These are phyloP conservation scores for Drosophila suboccidentalis DNA, from an alignment of 2,888 invertebrate species.

Conservation along the genomic window DNA sequence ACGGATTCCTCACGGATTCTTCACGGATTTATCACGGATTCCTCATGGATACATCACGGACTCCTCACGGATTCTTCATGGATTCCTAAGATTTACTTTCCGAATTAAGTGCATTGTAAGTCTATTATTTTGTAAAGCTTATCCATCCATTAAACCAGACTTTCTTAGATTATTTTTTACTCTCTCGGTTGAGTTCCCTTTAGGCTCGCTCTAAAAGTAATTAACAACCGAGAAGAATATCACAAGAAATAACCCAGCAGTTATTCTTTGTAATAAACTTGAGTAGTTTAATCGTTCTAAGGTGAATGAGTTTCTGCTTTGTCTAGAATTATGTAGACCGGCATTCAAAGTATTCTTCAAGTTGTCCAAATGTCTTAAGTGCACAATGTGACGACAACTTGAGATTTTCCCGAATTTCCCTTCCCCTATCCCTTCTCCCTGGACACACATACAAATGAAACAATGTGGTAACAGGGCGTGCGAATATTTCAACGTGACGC, in stretches of 20 bases:
- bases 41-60: no score
- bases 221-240: neutral
- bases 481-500: conserved; percentile 66
- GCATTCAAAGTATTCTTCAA: conserved; percentile 42
- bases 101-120: neutral
- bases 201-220: neutral
- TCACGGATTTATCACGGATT: no score
- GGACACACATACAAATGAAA: conserved; percentile 17
- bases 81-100: neutral
- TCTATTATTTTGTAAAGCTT: no score
- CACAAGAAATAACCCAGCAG: neutral
- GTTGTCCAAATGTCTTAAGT: conserved; percentile 62
- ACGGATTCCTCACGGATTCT: no score
- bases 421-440: neutral
- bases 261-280: conserved; percentile 5
- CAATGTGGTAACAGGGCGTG: conserved; percentile 57
- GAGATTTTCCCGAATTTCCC: neutral
- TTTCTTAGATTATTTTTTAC: neutral
- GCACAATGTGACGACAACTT: conserved; percentile 36
- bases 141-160: no score
- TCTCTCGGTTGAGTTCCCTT: neutral
- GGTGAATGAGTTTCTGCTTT: neutral
- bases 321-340: conserved; percentile 39
- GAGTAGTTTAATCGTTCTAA: conserved; percentile 5
- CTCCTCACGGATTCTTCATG: no score